These are phyloP conservation scores for Scotopteryx bipunctaria DNA, from an alignment of 2,888 invertebrate species.

Conservation along the genomic window DNA sequence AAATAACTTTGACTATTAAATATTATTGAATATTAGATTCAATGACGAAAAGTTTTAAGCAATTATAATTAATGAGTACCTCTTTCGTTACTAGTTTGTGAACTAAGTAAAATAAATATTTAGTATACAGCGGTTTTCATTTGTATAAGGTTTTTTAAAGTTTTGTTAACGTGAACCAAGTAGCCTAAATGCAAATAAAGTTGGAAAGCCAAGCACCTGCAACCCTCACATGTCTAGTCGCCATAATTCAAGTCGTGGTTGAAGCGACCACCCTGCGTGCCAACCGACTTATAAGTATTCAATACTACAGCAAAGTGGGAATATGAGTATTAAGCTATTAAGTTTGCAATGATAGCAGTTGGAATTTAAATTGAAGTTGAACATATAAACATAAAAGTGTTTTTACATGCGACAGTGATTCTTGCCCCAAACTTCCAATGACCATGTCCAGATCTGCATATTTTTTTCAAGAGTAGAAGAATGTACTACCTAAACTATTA, in stretches of 20 bases:
- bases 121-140: background rate
- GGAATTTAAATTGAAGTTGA: conserved; percentile 22
- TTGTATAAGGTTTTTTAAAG: background rate
- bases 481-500: too few species aligned
- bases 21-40: too few species aligned
- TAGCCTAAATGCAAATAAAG: conserved; percentile 61
- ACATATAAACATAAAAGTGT: background rate
- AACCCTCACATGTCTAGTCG: conserved; percentile 67
- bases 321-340: conserved; percentile 43
- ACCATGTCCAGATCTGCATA: background rate
- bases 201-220: conserved; percentile 52
- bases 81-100: too few species aligned
- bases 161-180: conserved; percentile 19
- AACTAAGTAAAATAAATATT: too few species aligned
- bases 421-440: too few species aligned
- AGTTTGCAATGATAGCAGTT: conserved; percentile 28
- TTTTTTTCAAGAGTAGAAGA: too few species aligned
- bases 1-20: too few species aligned
- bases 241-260: conserved; percentile 64
- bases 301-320: conserved; percentile 52
- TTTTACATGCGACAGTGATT: too few species aligned
- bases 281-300: conserved; percentile 63
- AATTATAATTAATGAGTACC: too few species aligned
- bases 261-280: conserved; percentile 66
- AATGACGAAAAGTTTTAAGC: too few species aligned